A percentile compares a stretch with the other conserved stretches of the same genome.
Conservation (phyloP, 2,888 invertebrate genomes). For the Cantharis rufa region DNA sequence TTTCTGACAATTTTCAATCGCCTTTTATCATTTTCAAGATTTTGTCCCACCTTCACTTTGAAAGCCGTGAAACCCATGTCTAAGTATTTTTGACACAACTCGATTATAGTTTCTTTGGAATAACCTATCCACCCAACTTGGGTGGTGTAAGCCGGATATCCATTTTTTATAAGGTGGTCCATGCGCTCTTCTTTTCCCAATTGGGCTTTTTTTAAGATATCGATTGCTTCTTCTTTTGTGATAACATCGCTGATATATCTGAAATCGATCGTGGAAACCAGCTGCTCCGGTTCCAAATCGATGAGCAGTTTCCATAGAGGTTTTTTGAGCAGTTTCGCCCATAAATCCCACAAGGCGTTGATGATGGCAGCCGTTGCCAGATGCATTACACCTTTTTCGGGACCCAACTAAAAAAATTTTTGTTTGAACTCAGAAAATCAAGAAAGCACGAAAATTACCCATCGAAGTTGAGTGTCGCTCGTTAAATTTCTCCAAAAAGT, state of each 20-base stretch:
- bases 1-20: slow-evolving; percentile 75
- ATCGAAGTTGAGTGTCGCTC: slow-evolving; percentile 88
- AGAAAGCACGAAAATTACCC: slow-evolving; percentile 66
- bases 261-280: slow-evolving; percentile 87
- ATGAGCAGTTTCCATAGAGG: slow-evolving; percentile 85
- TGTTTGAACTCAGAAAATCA: neutral
- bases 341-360: slow-evolving; percentile 92
- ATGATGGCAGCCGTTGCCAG: slow-evolving; percentile 84
- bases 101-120: slow-evolving; percentile 72
- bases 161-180: slow-evolving; percentile 63
- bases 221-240: slow-evolving; percentile 79
- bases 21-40: slow-evolving; percentile 75
- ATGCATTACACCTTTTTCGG: slow-evolving; percentile 89
- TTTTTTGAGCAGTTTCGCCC: slow-evolving; percentile 82
- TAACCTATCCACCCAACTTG: slow-evolving; percentile 91
- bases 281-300: slow-evolving; percentile 82
- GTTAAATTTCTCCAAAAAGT: slow-evolving; percentile 80
- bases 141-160: slow-evolving; percentile 88
- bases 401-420: slow-evolving; percentile 71
- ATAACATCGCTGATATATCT: slow-evolving; percentile 82
- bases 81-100: slow-evolving; percentile 73
- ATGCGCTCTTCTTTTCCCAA: slow-evolving; percentile 67
- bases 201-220: slow-evolving; percentile 65
- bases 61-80: slow-evolving; percentile 79
- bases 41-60: slow-evolving; percentile 88